phyloP scores from a whole-genome alignment of 1,140 invertebrate species.

The Hylyphantes graminicola region DNA sequence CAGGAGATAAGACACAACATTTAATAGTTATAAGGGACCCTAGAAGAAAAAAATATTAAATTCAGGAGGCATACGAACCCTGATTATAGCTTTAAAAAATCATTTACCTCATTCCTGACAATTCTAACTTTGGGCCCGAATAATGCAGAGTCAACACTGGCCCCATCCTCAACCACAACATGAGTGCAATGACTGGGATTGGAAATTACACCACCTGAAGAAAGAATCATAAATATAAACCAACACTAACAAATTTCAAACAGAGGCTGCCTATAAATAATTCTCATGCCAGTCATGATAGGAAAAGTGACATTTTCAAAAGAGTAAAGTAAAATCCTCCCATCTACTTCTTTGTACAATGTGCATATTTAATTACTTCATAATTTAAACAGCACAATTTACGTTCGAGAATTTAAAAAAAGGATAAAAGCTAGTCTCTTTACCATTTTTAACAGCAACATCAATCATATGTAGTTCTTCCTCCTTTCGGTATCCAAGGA shows the following conservation, averaged over 20 bases:
- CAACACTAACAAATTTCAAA: too few relatives aligned
- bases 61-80: too few relatives aligned
- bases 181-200: slow-evolving; percentile 86
- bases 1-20: too few relatives aligned
- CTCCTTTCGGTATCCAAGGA: slow-evolving; percentile 87
- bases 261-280: too few relatives aligned
- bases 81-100: too few relatives aligned
- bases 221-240: background rate
- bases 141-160: slow-evolving; percentile 5
- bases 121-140: slow-evolving; percentile 26
- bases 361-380: background rate
- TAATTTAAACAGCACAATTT: background rate
- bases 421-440: background rate
- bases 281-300: background rate
- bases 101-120: slow-evolving; percentile 53
- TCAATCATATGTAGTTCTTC: slow-evolving; percentile 92
- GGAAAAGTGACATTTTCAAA: background rate
- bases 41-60: too few relatives aligned
- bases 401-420: background rate
- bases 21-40: too few relatives aligned
- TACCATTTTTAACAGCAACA: slow-evolving; percentile 62
- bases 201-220: slow-evolving; percentile 77
- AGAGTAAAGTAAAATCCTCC: background rate
- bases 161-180: slow-evolving; percentile 77
- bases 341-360: background rate